Evolutionary conservation across 92 coral and sea anemone species (phyloP), one percentile per base, ranked within the genome.

Genomic region (Heteractis magnifica): DNA sequence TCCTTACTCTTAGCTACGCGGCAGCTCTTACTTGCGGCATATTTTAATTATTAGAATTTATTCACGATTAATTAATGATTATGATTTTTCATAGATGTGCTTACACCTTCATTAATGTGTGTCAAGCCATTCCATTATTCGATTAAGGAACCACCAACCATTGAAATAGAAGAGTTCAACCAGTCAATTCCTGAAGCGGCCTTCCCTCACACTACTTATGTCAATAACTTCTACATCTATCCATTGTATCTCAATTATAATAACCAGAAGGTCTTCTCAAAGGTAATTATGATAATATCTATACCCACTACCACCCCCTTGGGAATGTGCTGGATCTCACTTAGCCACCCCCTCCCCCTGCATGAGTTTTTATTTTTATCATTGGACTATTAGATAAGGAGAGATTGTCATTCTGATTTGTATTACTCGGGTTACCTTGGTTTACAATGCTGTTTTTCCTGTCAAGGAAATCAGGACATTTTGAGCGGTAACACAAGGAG

Each of bases 161-260:
- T 94, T 34, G 99, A 96, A 70, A 80, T 94, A 2, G 93, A 92
- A 65, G 99, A 96, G 83, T 96, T 96, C 84, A 88, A 86, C 77
- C 96, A 94, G 77, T 85, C 97, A 11, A 88, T 89, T 49, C 98
- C 98, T 3, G 93, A 92, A 75, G 99, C 98, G 3, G 99, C 97
- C 8, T 91, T 90, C 62, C 99, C 99, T 3, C 92, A 94, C 83
- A 94, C 92, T 16, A 87, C 92, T 5, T 96, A 94, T 72, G 90
- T 90, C 53, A 96, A 96, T 86, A 90, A 96, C 89, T 89, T 96
- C 53, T 96, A 92, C 53, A 86, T 96, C 64, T 96, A 96, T 79
- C 99, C 99, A 51, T 80, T 92, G 34, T 85, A 94, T 13, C 91
- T 96, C 62, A 96, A 92, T 87, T 96, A 89, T 83, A 90, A 88